Percentiles rank a stretch among this genome's conserved stretches.
Conservation (phyloP, 2,888 invertebrate genomes). For the Pyrrhosoma nymphula region DNA sequence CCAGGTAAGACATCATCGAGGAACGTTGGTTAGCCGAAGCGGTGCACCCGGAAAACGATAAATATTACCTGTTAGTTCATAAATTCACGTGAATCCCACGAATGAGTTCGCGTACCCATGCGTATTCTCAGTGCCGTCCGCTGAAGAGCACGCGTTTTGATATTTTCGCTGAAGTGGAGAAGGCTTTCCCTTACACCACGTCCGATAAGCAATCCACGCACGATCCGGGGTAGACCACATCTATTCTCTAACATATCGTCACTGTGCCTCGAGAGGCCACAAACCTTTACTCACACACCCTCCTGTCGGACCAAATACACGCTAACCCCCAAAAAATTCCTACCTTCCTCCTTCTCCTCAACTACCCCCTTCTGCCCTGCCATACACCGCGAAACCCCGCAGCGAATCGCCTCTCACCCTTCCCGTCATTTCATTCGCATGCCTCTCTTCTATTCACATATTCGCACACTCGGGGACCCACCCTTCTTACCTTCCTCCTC, state of each 20-base stretch:
- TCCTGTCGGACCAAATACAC: too few species aligned
- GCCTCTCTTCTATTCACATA: background rate
- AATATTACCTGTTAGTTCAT: too few species aligned
- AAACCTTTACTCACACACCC: too few species aligned
- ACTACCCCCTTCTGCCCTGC: background rate
- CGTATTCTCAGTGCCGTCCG: too few species aligned
- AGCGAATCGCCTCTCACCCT: background rate
- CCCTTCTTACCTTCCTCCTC: background rate
- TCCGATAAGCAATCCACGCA: background rate
- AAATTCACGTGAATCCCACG: too few species aligned
- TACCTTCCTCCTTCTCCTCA: background rate
- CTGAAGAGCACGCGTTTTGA: too few species aligned
- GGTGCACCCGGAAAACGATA: too few species aligned
- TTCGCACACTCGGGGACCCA: slow-evolving; percentile 1
- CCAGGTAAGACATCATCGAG: too few species aligned
- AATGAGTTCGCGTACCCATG: too few species aligned
- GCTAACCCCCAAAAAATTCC: background rate
- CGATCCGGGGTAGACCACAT: background rate
- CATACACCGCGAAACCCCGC: slow-evolving; percentile 14
- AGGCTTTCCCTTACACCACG: too few species aligned
- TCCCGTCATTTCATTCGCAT: slow-evolving; percentile 26
- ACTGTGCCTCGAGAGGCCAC: background rate
- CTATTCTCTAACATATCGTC: background rate
- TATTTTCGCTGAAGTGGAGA: too few species aligned
- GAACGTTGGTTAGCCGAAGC: too few species aligned